Conservation (phyloP, 2,113 vertebrate species). For the Rhipidura dahli region DNA sequence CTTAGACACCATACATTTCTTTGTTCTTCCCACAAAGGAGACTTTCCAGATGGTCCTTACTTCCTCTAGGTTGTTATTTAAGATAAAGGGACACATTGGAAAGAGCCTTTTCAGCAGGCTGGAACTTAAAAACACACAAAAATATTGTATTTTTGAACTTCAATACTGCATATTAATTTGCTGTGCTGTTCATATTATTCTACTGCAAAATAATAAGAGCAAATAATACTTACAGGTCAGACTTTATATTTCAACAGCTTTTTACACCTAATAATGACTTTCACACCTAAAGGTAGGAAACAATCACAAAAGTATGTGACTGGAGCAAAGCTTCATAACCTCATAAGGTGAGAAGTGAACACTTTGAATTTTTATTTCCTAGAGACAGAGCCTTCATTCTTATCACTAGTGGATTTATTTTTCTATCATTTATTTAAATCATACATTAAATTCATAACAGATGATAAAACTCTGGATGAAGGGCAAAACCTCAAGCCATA, state of each 20-base stretch:
- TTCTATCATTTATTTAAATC: neutral
- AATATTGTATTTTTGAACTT: neutral
- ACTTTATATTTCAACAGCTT: neutral
- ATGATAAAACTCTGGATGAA: neutral
- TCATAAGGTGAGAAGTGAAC: neutral
- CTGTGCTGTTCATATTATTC: neutral
- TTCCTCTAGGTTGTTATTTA: neutral
- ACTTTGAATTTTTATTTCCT: neutral
- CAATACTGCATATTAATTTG: neutral
- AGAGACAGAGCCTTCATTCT: neutral
- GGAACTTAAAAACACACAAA: neutral
- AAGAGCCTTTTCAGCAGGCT: neutral
- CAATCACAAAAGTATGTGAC: neutral
- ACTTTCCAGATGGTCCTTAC: neutral
- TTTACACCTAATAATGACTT: neutral
- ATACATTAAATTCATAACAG: neutral
- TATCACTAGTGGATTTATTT: neutral
- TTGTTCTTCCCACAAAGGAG: neutral
- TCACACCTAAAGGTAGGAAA: neutral
- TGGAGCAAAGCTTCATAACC: neutral
- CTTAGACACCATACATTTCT: neutral
- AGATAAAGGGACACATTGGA: neutral
- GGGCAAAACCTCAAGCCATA: neutral
- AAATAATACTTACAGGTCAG: conserved; percentile 2
- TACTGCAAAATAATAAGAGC: conserved; percentile 27